Conservation (phyloP, 1,140 invertebrate genomes). For the Stenopsyche tienmushanensis region DNA sequence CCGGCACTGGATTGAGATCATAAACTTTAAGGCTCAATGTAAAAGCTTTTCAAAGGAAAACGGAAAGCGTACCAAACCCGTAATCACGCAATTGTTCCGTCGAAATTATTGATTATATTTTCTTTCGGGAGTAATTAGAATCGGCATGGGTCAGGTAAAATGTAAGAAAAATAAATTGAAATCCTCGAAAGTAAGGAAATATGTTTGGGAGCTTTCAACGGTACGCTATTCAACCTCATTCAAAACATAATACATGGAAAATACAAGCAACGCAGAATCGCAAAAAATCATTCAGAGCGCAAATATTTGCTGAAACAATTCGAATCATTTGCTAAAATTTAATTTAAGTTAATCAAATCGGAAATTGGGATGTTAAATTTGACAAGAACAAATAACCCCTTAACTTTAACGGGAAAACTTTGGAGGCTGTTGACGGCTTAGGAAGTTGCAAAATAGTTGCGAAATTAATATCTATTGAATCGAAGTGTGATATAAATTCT, state of each 20-base stretch:
- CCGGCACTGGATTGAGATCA: neutral
- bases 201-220: neutral
- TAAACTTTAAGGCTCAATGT: neutral
- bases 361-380: constrained; percentile 23
- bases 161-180: neutral
- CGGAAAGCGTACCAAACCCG: constrained; percentile 2
- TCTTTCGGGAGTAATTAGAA: neutral
- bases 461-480: constrained; percentile 17
- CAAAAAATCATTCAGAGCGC: too few species aligned
- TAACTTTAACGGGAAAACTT: constrained; percentile 18
- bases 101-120: neutral
- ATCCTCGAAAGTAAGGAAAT: neutral
- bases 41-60: neutral
- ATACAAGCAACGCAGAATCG: too few species aligned
- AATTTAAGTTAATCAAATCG: too few species aligned
- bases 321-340: too few species aligned
- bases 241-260: too few species aligned
- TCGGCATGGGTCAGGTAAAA: neutral
- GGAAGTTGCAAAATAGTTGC: neutral
- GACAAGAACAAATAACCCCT: constrained; percentile 16
- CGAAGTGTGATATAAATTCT: neutral
- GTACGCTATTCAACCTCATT: neutral
- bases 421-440: neutral
- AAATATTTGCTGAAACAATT: too few species aligned
- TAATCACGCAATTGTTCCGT: constrained; percentile 8